phyloP scores from a whole-genome alignment of 2,797 vertebrate species.

The Micropoecilia bifurca region DNA sequence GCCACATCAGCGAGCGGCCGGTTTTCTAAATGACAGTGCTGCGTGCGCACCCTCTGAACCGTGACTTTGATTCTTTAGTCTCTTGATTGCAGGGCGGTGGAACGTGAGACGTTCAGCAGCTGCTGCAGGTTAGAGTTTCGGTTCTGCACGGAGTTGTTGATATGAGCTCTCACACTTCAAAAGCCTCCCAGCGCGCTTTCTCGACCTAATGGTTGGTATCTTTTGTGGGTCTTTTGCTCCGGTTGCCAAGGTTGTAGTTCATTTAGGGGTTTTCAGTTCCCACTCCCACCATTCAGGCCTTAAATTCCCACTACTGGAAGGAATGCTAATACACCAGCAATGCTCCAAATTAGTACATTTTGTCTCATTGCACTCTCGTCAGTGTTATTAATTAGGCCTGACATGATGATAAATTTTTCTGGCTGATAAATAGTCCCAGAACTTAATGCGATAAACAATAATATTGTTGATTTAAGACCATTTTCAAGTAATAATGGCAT shows the following conservation, averaged over 20 bases:
- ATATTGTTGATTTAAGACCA: no score
- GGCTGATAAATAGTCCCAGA: no score
- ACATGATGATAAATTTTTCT: no score
- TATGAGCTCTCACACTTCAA: constrained; percentile 6
- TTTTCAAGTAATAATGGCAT: no score
- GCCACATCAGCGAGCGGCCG: constrained; percentile 54
- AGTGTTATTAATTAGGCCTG: no score
- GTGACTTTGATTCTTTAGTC: constrained; percentile 61
- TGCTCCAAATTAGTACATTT: background rate
- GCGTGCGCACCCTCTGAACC: constrained; percentile 32
- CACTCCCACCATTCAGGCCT: constrained; percentile 17
- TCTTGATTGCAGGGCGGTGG: constrained; percentile 64
- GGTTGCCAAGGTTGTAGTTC: constrained; percentile 44
- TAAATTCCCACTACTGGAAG: constrained; percentile 26
- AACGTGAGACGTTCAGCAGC: constrained; percentile 21
- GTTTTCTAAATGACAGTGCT: constrained; percentile 57
- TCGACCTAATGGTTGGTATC: constrained; percentile 22
- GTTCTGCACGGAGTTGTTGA: constrained; percentile 33
- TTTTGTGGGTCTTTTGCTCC: constrained; percentile 47
- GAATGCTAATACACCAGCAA: constrained; percentile 60
- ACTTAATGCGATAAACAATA: no score
- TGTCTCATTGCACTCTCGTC: no score
- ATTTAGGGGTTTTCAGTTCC: constrained; percentile 43
- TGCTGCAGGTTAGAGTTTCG: constrained; percentile 43
- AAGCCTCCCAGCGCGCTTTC: background rate